Percentiles rank a stretch among this genome's conserved stretches.
Conservation (phyloP, 2,113 vertebrate species). For the Plectropomus leopardus region DNA sequence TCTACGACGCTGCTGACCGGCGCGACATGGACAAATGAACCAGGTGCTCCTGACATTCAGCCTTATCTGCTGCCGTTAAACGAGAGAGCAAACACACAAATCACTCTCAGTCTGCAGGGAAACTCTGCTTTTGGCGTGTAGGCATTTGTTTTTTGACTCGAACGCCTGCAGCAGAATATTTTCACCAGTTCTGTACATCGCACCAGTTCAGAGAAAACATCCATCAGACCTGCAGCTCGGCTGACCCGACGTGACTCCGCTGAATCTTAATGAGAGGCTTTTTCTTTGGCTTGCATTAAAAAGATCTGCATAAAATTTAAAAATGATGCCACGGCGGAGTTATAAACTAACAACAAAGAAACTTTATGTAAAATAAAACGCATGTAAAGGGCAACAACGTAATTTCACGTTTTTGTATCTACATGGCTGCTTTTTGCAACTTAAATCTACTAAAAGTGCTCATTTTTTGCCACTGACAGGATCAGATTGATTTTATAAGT, state of each 20-base stretch:
- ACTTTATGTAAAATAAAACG: not conserved
- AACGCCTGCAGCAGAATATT: not conserved
- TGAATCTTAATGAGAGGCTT: not conserved
- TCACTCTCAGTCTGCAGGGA: not conserved
- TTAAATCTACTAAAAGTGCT: too few species aligned
- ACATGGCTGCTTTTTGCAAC: too few species aligned
- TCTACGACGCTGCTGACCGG: constrained; percentile 57
- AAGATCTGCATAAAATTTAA: not conserved
- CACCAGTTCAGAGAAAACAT: not conserved
- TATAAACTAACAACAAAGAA: constrained; percentile 4
- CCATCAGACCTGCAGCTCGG: not conserved
- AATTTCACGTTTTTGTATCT: too few species aligned
- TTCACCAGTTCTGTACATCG: not conserved
- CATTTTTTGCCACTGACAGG: too few species aligned
- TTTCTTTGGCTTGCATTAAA: constrained; percentile 10
- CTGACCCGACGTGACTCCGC: not conserved
- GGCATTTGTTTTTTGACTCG: constrained; percentile 39
- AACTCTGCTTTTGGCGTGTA: not conserved
- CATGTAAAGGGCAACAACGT: not conserved
- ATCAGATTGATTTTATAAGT: too few species aligned
- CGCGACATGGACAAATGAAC: constrained; percentile 65
- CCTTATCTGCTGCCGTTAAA: constrained; percentile 37
- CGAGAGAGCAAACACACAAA: constrained; percentile 31
- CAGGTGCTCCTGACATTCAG: constrained; percentile 63
- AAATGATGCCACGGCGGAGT: not conserved